Conservation (phyloP, 2,797 vertebrate species). For the Xerus rutilus region DNA sequence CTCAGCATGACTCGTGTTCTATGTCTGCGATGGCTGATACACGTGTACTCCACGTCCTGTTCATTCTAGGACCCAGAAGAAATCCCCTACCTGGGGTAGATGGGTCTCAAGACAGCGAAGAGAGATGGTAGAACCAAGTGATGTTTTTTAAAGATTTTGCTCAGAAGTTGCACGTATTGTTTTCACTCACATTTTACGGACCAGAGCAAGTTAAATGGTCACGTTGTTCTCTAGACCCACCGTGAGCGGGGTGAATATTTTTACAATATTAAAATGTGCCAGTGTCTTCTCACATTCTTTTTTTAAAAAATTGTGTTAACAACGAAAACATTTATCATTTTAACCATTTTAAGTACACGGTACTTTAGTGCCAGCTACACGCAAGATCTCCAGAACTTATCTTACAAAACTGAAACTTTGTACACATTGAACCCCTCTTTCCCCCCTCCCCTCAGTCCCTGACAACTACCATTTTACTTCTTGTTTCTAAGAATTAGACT, state of each 20-base stretch:
- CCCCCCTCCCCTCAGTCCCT: neutral
- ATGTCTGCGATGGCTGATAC: neutral
- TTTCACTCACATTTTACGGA: neutral
- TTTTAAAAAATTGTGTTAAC: neutral
- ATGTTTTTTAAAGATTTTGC: conserved; percentile 8
- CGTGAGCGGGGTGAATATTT: neutral
- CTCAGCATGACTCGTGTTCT: neutral
- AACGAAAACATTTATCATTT: neutral
- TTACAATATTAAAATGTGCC: neutral
- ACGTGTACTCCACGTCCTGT: neutral
- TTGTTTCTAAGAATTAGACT: neutral
- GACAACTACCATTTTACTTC: neutral
- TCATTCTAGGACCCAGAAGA: neutral
- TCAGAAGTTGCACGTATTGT: neutral
- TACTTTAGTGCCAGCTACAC: neutral
- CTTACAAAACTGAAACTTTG: neutral
- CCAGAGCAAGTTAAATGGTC: neutral
- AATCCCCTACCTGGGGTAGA: neutral
- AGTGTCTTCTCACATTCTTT: neutral
- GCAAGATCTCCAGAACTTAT: neutral
- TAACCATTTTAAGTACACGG: neutral
- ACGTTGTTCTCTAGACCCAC: neutral
- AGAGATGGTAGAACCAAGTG: neutral
- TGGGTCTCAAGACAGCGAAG: neutral
- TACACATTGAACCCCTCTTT: neutral